Base-by-base conservation (phyloP, 2,888 invertebrate species). In the Imbricaverruca yamaguchii region DNA sequence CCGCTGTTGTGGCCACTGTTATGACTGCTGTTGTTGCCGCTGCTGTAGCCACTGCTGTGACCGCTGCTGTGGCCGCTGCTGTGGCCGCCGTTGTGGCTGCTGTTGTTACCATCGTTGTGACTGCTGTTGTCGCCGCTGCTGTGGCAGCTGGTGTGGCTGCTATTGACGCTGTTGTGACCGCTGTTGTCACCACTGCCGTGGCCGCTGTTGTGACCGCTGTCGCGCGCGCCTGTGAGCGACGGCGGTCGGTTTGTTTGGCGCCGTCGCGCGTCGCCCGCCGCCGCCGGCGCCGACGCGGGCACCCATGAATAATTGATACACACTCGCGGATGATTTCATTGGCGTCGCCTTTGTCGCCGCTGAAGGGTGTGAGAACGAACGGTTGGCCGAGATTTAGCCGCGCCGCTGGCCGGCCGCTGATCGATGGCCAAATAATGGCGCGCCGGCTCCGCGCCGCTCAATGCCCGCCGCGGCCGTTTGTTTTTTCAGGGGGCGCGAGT, bases 231-330 rank as follows among this genome's bases (percentile, higher is more conserved):
- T 10, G 63, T n/a, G 18, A 63, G 21, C n/a, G 63, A 18, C 18
- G 61, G 67, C 67, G n/a, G 25, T 9, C 15, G 39, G 69, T 10
- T 69, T 39, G 69, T 69, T 23, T 23, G 25, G 25, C 11, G 21
- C 10, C 25, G 67, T 23, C 25, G 13, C 67, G 67, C 25, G 67
- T 13, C 67, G 67, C 10, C 67, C 12, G 25, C 67, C 25, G 25
- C 67, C 25, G 9, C 12, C 67, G 23, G 25, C 39, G 39, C 39
- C 39, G 39, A 39, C 39, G 39, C 39, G 39, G 39, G 39, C 67
- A 25, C 13, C 74, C 74, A 74, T 74, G 74, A 74, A 74, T 74
- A 74, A 74, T 74, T 74, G 74, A 74, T 74, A 74, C 53, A 74
- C 69, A 21, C 53, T 21, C 21, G 53, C 53, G 15, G 74, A 74